Evolutionary conservation across 2,113 vertebrate species (phyloP).

Genomic region (Aldabrachelys gigantea): DNA sequence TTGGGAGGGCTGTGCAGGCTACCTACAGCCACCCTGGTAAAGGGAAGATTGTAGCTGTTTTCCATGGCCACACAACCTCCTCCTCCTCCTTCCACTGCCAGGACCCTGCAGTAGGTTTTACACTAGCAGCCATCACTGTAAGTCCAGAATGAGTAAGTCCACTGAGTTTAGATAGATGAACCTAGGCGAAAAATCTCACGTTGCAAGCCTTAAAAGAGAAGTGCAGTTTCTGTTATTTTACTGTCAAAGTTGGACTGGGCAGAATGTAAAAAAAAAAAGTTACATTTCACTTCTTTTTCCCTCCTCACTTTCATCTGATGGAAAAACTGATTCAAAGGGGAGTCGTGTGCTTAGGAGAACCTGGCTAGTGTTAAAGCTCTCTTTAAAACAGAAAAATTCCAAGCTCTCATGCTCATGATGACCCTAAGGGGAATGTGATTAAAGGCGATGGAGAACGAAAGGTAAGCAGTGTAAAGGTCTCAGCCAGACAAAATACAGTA

Average conservation of each 20-base stretch:
- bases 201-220: constrained; percentile 6
- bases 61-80: background rate
- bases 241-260: background rate
- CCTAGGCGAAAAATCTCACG: constrained; percentile 22
- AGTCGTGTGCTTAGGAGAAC: background rate
- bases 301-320: constrained; percentile 45
- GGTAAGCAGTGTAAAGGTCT: constrained; percentile 22
- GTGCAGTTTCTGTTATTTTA: constrained; percentile 13
- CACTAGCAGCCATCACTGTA: accelerated
- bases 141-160: background rate
- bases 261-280: background rate
- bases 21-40: background rate
- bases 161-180: background rate
- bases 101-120: accelerated
- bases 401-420: constrained; percentile 19
- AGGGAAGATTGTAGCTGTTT: background rate
- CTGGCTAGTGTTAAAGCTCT: constrained; percentile 22
- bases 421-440: constrained; percentile 59
- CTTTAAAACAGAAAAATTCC: constrained; percentile 42
- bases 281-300: background rate
- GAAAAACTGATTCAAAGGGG: constrained; percentile 66
- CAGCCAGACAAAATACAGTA: background rate
- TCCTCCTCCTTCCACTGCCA: background rate
- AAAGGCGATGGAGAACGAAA: constrained; percentile 23
- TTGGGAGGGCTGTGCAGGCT: background rate